Base-by-base conservation (phyloP, 2,797 vertebrate species). In the Hippopotamyrus pictus region DNA sequence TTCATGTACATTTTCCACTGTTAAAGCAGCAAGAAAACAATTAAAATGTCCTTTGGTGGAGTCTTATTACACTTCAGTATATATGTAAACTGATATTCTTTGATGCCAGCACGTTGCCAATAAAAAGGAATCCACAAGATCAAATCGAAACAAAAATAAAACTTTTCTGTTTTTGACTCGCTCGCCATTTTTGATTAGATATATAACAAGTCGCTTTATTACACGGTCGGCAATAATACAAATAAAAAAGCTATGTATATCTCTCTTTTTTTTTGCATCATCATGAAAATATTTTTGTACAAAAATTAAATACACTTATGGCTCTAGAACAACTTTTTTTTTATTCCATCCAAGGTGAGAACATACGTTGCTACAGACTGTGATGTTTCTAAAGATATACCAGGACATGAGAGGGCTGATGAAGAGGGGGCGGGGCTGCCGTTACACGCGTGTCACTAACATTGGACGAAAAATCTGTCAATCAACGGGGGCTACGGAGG, bases 201-300 rank as follows among this genome's bases (percentile, higher is more conserved):
- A 95, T 95, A 92, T 92, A 92, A 96, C 96, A 96, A 94, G 95
- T 96, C 93, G 94, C 95, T 94, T 95, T 94, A 93, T 95, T 96
- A 96, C 96, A 96, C 95, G 96, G 95, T 94, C 89, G 95, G 95
- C 96, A 96, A 97, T 96, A 96, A 97, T 97, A 73, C 65, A 73
- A 73, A 73, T 73, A 97, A 98, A 97, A 95, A 92, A 62, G 82
- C 88, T 88, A 25, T 73, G 88, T 96, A 93, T 93, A 96, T 95
- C 95, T 96, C 25, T 86, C 44, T 88, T 85, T 89, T 85, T 89
- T 93, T 88, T 93, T 91, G 92, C 92, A 95, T 97, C 96, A 90
- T 97, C 97, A 97, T 97, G 97, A 98, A 99, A 98, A 98, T 98
- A 98, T 96, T 98, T 98, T 98, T 96, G 97, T 98, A 98, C 97